These are phyloP conservation scores for Chlamydotis undulata DNA, from an alignment of 2,113 vertebrate species.

Conservation along the genomic window DNA sequence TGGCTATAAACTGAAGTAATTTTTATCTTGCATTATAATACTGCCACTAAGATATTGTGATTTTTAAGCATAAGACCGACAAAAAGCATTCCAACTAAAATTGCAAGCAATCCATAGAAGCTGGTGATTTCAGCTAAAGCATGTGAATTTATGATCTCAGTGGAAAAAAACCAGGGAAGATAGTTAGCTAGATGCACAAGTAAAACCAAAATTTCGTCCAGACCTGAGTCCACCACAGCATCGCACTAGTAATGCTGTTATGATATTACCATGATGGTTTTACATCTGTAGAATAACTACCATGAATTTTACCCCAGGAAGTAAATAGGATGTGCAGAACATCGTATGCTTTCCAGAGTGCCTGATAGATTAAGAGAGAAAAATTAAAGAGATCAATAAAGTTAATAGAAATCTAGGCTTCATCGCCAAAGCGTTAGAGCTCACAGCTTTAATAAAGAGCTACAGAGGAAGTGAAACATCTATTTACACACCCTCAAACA, in stretches of 20 bases:
- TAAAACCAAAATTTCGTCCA: neutral
- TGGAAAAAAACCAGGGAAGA: neutral
- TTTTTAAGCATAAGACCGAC: neutral
- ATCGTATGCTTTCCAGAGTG: neutral
- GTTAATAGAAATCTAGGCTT: neutral
- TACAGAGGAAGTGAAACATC: neutral
- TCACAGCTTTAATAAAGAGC: neutral
- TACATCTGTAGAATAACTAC: neutral
- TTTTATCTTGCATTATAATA: neutral
- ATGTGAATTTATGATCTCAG: neutral
- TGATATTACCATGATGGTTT: neutral
- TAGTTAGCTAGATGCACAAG: neutral
- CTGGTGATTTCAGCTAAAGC: neutral
- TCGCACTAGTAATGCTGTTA: neutral
- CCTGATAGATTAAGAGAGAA: neutral
- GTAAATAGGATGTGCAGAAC: neutral
- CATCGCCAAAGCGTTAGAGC: neutral
- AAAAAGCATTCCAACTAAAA: neutral
- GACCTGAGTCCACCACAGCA: neutral
- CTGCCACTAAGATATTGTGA: neutral
- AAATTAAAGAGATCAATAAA: neutral
- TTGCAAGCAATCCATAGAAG: neutral
- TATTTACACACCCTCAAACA: neutral
- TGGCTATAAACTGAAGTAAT: neutral
- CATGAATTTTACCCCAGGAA: neutral